Percentiles rank a stretch among this genome's conserved stretches.
Conservation (phyloP, 2,113 vertebrate species). For the Clarias macrocephalus region DNA sequence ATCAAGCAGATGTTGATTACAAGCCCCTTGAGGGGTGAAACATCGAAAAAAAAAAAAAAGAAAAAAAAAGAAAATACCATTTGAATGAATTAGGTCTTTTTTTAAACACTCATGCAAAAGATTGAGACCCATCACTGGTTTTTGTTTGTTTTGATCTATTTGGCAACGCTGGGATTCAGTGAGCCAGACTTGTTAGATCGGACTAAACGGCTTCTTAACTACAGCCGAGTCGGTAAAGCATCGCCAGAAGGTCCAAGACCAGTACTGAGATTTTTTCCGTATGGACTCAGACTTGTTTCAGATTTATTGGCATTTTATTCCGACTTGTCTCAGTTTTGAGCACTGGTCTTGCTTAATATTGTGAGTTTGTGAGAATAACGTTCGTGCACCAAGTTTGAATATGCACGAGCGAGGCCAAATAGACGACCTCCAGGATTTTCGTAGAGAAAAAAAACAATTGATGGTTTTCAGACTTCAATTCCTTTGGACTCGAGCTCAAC, state of each 20-base stretch:
- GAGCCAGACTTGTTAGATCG: neutral
- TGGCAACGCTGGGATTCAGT: neutral
- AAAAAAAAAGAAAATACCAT: neutral
- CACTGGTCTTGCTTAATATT: neutral
- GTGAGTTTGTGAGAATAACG: neutral
- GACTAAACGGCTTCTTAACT: neutral
- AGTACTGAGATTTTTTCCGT: neutral
- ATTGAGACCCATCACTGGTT: neutral
- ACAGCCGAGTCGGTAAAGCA: neutral
- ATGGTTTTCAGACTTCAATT: neutral
- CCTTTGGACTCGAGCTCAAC: neutral
- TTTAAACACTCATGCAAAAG: neutral
- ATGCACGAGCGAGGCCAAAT: neutral
- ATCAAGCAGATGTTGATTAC: conserved; percentile 55
- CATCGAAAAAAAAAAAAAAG: neutral
- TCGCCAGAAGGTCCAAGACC: too few species aligned
- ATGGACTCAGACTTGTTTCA: neutral
- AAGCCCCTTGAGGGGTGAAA: conserved; percentile 21
- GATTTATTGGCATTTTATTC: neutral
- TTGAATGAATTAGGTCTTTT: conserved; percentile 32
- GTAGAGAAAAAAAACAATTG: too few species aligned
- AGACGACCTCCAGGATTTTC: neutral
- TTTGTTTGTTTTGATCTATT: neutral
- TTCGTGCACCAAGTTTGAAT: neutral
- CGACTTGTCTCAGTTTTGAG: neutral